These are phyloP conservation scores for Craseonycteris thonglongyai DNA, from an alignment of 2,113 vertebrate species.

Conservation along the genomic window DNA sequence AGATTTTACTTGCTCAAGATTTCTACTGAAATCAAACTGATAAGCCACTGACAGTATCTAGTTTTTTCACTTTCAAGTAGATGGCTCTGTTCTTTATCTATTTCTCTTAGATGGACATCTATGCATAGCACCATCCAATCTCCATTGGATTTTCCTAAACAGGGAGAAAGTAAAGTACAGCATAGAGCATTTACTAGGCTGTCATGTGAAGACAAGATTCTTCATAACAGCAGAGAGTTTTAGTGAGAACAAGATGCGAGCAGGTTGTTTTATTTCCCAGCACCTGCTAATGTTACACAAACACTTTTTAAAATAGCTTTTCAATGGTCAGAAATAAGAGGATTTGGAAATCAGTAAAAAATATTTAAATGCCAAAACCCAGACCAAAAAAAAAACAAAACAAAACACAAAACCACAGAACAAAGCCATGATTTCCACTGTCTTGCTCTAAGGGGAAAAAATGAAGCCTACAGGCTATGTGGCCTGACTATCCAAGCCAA, in stretches of 20 bases:
- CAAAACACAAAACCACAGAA: too few species aligned
- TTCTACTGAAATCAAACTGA: not conserved
- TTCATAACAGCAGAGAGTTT: not conserved
- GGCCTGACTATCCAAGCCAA: not conserved
- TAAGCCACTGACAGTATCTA: not conserved
- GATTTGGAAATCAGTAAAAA: slow-evolving; percentile 23
- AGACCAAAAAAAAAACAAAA: not conserved
- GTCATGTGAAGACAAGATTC: not conserved
- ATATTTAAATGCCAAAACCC: not conserved
- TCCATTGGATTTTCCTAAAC: not conserved
- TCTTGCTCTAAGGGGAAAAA: not conserved
- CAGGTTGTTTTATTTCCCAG: not conserved
- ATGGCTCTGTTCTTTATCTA: not conserved
- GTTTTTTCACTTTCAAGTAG: not conserved
- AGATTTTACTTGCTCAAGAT: not conserved
- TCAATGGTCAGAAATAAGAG: slow-evolving; percentile 35
- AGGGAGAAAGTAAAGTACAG: not conserved
- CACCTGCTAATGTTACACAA: not conserved
- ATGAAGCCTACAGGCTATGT: not conserved
- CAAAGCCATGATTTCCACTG: not conserved
- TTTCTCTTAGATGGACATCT: not conserved
- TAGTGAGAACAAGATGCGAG: slow-evolving; percentile 25
- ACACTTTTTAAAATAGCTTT: slow-evolving; percentile 43
- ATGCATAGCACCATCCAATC: not conserved
- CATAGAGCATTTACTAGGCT: not conserved